Conservation (phyloP, 2,888 invertebrate genomes). For the Ptychoptera contaminata region DNA sequence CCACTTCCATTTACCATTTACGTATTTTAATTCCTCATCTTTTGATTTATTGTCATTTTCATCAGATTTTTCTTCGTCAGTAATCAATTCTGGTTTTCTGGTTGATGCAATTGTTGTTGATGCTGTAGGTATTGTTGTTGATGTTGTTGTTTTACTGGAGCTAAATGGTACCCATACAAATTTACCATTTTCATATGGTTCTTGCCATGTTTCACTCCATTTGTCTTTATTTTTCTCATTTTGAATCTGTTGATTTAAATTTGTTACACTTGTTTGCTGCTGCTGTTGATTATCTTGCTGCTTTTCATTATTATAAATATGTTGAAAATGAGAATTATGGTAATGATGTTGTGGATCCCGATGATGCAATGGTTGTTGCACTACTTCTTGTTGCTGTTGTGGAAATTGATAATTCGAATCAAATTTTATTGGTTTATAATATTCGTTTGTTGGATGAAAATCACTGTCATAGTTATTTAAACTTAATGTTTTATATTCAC, state of each 20-base stretch:
- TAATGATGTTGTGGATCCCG: neutral
- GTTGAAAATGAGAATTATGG: neutral
- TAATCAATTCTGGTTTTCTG: too few species aligned
- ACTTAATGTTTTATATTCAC: neutral
- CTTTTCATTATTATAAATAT: too few species aligned
- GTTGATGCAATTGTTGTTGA: neutral
- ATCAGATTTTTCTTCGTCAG: too few species aligned
- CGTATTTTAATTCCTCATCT: neutral
- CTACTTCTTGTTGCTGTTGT: neutral
- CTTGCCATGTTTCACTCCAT: neutral
- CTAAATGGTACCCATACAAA: constrained; percentile 2
- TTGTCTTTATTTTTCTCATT: too few species aligned
- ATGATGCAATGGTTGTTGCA: neutral
- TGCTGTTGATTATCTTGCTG: neutral
- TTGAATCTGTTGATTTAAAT: too few species aligned
- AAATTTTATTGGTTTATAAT: neutral
- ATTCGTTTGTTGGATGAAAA: neutral
- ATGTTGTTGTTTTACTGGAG: neutral
- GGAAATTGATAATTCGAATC: neutral
- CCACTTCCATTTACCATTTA: constrained; percentile 4
- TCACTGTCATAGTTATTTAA: neutral
- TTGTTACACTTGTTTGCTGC: neutral
- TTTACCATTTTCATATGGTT: neutral
- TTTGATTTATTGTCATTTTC: too few species aligned
- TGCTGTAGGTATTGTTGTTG: neutral